A percentile compares a stretch with the other conserved stretches of the same genome.
phyloP scores from a whole-genome alignment of 2,113 vertebrate genomes.

The Rhadina sibilatrix region DNA sequence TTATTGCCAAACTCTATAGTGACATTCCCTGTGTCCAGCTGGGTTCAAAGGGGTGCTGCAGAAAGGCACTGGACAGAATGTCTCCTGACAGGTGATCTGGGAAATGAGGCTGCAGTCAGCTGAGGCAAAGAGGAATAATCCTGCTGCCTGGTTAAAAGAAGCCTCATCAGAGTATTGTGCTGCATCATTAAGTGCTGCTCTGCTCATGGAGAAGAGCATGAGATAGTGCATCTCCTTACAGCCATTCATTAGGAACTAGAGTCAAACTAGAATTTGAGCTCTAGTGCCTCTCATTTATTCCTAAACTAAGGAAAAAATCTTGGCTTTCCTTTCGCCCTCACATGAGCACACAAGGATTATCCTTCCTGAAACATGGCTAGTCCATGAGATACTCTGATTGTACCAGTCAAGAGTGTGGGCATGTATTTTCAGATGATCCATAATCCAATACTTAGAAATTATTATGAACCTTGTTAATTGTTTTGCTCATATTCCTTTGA shows the following conservation, averaged over 20 bases:
- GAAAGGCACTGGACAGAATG: not conserved
- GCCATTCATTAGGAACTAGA: not conserved
- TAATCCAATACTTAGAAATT: not conserved
- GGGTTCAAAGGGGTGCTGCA: not conserved
- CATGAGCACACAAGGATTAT: not conserved
- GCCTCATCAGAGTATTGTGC: not conserved
- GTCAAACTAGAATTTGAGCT: not conserved
- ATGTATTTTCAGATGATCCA: not conserved
- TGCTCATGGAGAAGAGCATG: not conserved
- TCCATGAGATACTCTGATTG: not conserved
- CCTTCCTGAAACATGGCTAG: not conserved
- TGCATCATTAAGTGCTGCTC: not conserved
- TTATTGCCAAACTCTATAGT: not conserved
- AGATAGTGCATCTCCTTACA: not conserved
- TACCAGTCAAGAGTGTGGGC: not conserved
- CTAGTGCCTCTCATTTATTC: not conserved
- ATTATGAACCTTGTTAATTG: slow-evolving; percentile 18
- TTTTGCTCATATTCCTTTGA: slow-evolving; percentile 47
- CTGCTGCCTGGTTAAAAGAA: not conserved
- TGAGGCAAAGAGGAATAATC: not conserved
- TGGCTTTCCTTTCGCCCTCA: not conserved
- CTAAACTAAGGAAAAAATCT: not conserved
- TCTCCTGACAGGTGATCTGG: not conserved
- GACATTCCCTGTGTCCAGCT: not conserved
- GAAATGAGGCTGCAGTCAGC: not conserved